A percentile compares a stretch with the other conserved stretches of the same genome.
phyloP scores from a whole-genome alignment of 2,797 vertebrate genomes.

The Arnoldichthys spilopterus region DNA sequence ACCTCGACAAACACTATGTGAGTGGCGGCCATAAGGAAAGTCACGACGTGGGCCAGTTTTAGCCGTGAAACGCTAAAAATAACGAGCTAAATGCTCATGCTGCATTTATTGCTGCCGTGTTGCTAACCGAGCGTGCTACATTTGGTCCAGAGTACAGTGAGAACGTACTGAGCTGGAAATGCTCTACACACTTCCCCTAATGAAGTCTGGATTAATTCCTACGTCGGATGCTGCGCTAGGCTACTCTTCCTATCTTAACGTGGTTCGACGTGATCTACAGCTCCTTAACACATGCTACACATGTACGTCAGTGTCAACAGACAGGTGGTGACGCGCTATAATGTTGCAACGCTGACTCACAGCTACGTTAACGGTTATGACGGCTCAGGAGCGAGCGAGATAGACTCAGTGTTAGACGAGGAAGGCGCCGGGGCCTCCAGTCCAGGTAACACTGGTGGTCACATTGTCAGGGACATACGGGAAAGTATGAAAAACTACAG shows the following conservation, averaged over 20 bases:
- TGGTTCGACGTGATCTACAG: background rate
- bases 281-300: background rate
- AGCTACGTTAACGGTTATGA: background rate
- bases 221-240: background rate
- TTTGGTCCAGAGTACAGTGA: background rate
- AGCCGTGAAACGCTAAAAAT: no score
- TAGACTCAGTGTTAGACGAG: background rate
- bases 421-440: background rate
- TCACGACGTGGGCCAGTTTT: no score
- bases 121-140: background rate
- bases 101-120: background rate
- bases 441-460: background rate
- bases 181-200: background rate
- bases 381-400: background rate
- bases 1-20: no score
- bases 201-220: no score
- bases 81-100: background rate
- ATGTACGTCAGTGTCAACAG: background rate
- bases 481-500: no score
- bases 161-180: background rate
- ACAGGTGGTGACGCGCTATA: background rate
- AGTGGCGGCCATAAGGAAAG: no score
- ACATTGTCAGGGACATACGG: background rate
- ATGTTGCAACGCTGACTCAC: background rate
- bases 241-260: background rate